Evolutionary conservation across 53 echinoderm and acorn worm genomes (phyloP).

Genomic region (Echinarachnius parma): DNA sequence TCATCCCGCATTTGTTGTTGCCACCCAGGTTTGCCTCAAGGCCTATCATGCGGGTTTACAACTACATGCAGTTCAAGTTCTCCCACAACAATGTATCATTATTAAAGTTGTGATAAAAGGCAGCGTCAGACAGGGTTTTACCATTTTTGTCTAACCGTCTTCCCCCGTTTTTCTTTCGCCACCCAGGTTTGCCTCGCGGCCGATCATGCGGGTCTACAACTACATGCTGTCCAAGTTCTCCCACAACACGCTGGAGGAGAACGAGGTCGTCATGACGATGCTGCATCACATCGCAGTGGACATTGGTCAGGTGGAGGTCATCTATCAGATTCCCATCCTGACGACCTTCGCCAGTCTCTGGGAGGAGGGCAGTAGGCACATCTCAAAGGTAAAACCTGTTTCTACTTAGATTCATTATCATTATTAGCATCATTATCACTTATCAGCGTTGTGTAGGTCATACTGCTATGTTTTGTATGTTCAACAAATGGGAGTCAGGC

Average conservation of each 20-base stretch:
- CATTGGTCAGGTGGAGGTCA: slow-evolving; percentile 42
- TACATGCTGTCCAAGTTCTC: slow-evolving; percentile 59
- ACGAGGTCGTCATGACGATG: slow-evolving; percentile 76
- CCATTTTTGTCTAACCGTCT: not conserved
- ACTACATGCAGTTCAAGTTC: slow-evolving; percentile 60
- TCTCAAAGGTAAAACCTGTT: slow-evolving; percentile 57
- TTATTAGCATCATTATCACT: no score
- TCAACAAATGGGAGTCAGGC: no score
- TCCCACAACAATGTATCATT: slow-evolving; percentile 36
- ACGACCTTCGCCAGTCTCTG: slow-evolving; percentile 72
- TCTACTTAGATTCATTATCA: no score
- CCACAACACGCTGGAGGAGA: slow-evolving; percentile 61
- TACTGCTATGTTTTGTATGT: no score
- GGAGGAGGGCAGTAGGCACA: slow-evolving; percentile 37
- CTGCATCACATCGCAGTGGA: slow-evolving; percentile 74
- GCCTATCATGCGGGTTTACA: slow-evolving; percentile 63
- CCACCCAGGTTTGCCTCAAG: slow-evolving; percentile 54
- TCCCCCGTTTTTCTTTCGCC: slow-evolving; percentile 1
- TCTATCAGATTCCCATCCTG: slow-evolving; percentile 71
- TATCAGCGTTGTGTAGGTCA: no score
- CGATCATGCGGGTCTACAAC: slow-evolving; percentile 65
- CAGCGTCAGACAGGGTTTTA: not conserved
- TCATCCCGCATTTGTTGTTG: not conserved
- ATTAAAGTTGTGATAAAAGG: not conserved
- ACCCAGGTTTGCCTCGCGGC: slow-evolving; percentile 56